Conservation (phyloP, 1,140 invertebrate species). For the Drosophila nannoptera region DNA sequence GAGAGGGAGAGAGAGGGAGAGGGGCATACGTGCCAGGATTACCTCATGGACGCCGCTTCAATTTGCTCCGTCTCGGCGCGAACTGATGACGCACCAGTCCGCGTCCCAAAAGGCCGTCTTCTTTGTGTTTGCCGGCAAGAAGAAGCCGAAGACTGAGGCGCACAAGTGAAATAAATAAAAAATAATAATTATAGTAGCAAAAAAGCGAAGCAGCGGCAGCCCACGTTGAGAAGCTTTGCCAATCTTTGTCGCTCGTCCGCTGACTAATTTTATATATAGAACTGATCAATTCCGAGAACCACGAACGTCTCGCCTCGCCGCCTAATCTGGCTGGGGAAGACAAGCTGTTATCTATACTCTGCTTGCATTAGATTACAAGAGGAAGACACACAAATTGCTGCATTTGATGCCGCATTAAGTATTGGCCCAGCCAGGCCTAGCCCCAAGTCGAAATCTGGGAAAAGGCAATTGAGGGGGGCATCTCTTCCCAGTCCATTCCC, state of each 20-base stretch:
- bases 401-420: no score
- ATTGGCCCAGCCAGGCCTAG: no score
- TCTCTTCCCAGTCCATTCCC: background rate
- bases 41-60: background rate
- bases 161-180: background rate
- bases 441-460: no score
- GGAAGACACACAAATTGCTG: background rate
- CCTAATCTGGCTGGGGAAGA: conserved; percentile 4
- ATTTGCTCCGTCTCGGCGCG: conserved; percentile 12
- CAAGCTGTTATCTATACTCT: background rate
- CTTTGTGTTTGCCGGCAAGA: conserved; percentile 16
- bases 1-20: background rate
- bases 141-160: background rate
- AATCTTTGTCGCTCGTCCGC: conserved; percentile 21
- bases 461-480: no score
- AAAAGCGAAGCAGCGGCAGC: conserved; percentile 6
- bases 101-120: conserved; percentile 21
- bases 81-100: conserved; percentile 34
- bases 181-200: conserved; percentile 16
- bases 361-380: background rate
- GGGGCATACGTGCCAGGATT: conserved; percentile 13
- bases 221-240: conserved; percentile 17
- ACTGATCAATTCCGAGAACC: conserved; percentile 20
- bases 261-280: conserved; percentile 27
- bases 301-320: conserved; percentile 2